These are phyloP conservation scores for Eriocheir sinensis DNA, from an alignment of 1,140 invertebrate species.

Conservation along the genomic window DNA sequence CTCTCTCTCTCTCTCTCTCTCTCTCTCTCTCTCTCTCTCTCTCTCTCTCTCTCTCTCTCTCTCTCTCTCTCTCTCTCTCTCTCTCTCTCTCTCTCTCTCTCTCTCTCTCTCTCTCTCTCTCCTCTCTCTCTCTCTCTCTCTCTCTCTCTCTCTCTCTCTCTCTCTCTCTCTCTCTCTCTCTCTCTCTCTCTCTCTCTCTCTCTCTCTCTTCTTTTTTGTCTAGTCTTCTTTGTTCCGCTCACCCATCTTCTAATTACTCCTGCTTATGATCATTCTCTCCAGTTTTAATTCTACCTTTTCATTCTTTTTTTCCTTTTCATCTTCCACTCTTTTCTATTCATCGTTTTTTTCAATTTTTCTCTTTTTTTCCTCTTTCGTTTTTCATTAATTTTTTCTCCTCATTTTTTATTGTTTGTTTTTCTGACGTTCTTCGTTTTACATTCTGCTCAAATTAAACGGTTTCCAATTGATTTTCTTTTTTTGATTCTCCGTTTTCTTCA, in stretches of 20 bases:
- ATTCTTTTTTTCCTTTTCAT: not conserved
- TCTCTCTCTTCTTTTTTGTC: slow-evolving; percentile 34
- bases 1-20: not conserved
- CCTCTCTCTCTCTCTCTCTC: not conserved
- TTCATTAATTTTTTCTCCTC: too few relatives aligned
- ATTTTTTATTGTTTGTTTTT: too few relatives aligned
- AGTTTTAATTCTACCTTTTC: not conserved
- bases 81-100: not conserved
- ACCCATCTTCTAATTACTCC: not conserved
- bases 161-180: slow-evolving; percentile 32
- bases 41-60: not conserved
- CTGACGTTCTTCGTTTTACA: too few relatives aligned
- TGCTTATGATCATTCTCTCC: not conserved
- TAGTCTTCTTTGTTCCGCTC: not conserved
- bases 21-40: not conserved
- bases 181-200: slow-evolving; percentile 47
- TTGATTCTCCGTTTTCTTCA: not conserved
- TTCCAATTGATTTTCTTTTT: too few relatives aligned
- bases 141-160: not conserved
- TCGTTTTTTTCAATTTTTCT: not conserved
- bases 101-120: too few relatives aligned
- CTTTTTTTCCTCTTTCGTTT: not conserved
- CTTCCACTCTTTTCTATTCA: not conserved
- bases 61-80: not conserved
- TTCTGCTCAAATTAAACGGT: too few relatives aligned